Evolutionary conservation across 2,797 vertebrate genomes (phyloP), one percentile per base, ranked within the genome.

Genomic region (Malurus leucopterus): DNA sequence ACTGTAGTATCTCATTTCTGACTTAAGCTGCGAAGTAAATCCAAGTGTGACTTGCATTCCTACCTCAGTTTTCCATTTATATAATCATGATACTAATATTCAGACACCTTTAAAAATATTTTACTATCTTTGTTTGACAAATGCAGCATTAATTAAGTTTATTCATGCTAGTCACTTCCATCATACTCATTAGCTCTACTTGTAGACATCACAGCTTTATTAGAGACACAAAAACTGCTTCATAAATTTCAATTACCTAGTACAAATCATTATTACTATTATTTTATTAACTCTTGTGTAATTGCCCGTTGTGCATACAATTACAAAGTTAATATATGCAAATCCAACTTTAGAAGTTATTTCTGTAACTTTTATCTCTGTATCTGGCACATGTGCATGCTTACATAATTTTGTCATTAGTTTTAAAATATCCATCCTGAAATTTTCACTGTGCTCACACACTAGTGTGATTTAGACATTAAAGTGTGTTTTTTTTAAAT

Each of bases 181-280:
- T 79, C 72, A 73, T 47, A 80, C 71, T 84, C 86, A 82, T 95
- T 92, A 94, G 27, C 67, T 91, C 64, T 94, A 79, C 80, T 82
- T 79, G 75, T 91, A 71, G 79, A 57, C 87, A 90, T 93, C 53
- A 71, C 70, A 89, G 65, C 81, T 91, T 94, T 94, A 96, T 93
- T 91, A 95, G 86, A 87, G 53, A 88, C 73, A 93, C 40, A 55
- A 86, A 89, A 94, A 94, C 67, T 59, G 64, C 88, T 89, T 92
- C 94, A 94, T 95, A 92, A 85, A 93, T 95, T 95, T 80, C 91
- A 88, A 90, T 93, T 90, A 95, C 89, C 87, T 86, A 76, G 71
- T 44, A 88, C 87, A 93, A 93, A 86, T 72, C 65, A 90, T 94
- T 93, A 92, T 75, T 92, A 76, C 69, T 91, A 88, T 91, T 95